These are phyloP conservation scores for Adoxophyes honmai DNA, from an alignment of 1,140 invertebrate genomes.

Conservation along the genomic window DNA sequence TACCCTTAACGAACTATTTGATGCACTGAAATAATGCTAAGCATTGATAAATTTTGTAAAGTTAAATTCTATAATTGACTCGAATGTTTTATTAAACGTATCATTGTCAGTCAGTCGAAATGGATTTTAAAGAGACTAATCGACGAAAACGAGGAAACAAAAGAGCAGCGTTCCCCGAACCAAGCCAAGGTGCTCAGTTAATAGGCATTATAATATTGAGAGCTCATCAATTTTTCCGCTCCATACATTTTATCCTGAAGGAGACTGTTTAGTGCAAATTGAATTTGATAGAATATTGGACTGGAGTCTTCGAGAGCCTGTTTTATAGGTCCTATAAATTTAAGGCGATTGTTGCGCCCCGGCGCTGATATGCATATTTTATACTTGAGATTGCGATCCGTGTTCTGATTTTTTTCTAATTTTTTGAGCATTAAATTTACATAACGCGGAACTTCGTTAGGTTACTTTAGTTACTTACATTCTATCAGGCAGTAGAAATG, in stretches of 20 bases:
- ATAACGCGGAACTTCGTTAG: neutral
- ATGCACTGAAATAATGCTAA: no score
- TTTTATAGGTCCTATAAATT: constrained; percentile 8
- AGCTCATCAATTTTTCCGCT: constrained; percentile 34
- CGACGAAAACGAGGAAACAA: neutral
- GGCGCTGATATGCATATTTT: no score
- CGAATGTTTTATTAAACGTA: no score
- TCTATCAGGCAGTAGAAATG: no score
- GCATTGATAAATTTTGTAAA: no score
- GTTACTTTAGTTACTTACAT: no score
- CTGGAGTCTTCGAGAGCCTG: neutral
- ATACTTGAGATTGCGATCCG: no score
- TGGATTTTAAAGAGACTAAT: no score
- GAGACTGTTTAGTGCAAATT: constrained; percentile 33
- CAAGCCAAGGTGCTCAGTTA: constrained; percentile 16
- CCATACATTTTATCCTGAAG: constrained; percentile 25
- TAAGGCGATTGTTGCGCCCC: neutral
- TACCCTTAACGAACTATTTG: no score
- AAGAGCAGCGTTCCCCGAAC: neutral
- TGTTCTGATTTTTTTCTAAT: constrained; percentile 13
- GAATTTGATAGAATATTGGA: constrained; percentile 22
- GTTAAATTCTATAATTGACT: no score
- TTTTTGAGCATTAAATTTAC: constrained; percentile 18
- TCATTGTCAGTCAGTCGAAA: no score
- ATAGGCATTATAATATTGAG: constrained; percentile 21